Conservation (phyloP, 1,140 invertebrate species). For the Ips nitidus region DNA sequence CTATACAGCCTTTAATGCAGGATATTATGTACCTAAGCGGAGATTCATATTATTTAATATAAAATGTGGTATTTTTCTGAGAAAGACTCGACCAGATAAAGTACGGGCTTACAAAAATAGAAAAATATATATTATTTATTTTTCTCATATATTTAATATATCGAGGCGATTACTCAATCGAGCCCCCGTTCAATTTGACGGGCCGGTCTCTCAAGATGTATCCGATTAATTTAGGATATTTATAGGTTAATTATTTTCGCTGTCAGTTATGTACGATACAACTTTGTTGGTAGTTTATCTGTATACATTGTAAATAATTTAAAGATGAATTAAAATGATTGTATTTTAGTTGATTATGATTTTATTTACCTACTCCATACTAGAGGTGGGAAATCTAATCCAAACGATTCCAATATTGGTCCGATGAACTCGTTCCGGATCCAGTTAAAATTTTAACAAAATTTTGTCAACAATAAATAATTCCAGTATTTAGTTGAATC, state of each 20-base stretch:
- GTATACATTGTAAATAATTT: constrained; percentile 45
- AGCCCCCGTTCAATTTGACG: not conserved
- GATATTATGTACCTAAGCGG: constrained; percentile 21
- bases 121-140: constrained; percentile 19
- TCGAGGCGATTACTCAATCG: constrained; percentile 1
- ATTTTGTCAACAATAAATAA: no score
- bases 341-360: constrained; percentile 31
- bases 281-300: constrained; percentile 46
- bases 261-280: constrained; percentile 44
- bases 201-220: no score
- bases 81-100: constrained; percentile 8
- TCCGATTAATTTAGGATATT: no score
- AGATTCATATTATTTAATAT: constrained; percentile 14
- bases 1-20: not conserved
- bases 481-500: no score
- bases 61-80: constrained; percentile 24
- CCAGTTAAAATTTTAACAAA: no score
- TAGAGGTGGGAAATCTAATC: not conserved
- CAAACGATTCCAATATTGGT: no score
- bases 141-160: constrained; percentile 12
- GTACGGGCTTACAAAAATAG: not conserved
- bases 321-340: constrained; percentile 38
- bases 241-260: constrained; percentile 11
- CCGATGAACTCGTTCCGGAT: no score
- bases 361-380: not conserved